These are phyloP conservation scores for Urocitellus parryii DNA, from an alignment of 2,113 vertebrate genomes.

Conservation along the genomic window DNA sequence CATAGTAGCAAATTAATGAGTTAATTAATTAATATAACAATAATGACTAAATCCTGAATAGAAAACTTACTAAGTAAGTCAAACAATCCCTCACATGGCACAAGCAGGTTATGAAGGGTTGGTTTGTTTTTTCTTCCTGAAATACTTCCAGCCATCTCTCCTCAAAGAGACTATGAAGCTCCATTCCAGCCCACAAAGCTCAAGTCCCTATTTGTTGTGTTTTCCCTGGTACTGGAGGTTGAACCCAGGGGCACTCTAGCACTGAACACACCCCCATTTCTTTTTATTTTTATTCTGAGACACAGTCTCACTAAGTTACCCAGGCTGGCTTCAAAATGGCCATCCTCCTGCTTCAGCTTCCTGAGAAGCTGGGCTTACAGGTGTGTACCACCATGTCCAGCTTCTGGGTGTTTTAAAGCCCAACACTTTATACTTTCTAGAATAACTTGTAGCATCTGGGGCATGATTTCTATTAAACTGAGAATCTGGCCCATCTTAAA, in stretches of 20 bases:
- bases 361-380: neutral
- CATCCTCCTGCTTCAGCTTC: neutral
- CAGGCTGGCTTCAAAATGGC: neutral
- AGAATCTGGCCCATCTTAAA: neutral
- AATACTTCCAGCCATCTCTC: neutral
- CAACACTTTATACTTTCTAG: neutral
- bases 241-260: neutral
- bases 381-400: neutral
- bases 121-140: neutral
- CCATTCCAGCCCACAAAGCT: neutral
- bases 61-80: constrained; percentile 4
- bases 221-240: neutral
- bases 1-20: constrained; percentile 18
- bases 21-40: constrained; percentile 5
- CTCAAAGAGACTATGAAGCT: neutral
- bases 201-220: neutral
- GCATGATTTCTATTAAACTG: neutral
- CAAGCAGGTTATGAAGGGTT: neutral
- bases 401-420: neutral
- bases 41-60: constrained; percentile 8
- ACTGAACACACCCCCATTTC: neutral
- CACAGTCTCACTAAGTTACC: neutral
- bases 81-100: neutral
- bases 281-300: neutral
- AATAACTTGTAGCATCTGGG: neutral